These are phyloP conservation scores for Acropora yongei DNA, from an alignment of 64 coral and sea anemone species.

Conservation along the genomic window DNA sequence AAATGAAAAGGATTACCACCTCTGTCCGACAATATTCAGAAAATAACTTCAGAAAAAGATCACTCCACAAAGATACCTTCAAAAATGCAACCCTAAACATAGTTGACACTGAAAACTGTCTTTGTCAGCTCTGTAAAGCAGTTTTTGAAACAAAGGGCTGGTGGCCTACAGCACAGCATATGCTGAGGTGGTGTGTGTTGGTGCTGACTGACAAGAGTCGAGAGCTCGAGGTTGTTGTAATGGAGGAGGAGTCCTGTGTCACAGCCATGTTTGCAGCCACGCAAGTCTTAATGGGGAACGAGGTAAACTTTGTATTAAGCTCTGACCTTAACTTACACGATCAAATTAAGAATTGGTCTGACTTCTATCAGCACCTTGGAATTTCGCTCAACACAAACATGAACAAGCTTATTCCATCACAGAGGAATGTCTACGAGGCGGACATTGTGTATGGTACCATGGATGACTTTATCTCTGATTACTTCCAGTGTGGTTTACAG, in stretches of 20 bases:
- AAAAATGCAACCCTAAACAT: background rate
- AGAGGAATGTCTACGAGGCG: background rate
- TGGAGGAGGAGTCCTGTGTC: conserved; percentile 7
- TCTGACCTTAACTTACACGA: background rate
- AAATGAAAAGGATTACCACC: background rate
- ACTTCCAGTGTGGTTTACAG: background rate
- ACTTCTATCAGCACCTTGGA: conserved; percentile 6
- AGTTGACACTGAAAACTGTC: background rate
- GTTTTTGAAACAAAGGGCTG: conserved; percentile 2
- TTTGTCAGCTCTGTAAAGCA: background rate
- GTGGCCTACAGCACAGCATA: conserved; percentile 1
- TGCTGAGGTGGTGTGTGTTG: conserved; percentile 1
- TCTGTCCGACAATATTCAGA: background rate
- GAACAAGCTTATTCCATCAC: background rate
- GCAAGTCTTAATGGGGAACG: background rate
- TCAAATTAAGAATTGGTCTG: conserved; percentile 4
- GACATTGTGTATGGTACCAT: conserved; percentile 20
- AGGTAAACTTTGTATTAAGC: background rate
- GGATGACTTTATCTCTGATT: conserved; percentile 7
- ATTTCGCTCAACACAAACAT: conserved; percentile 5
- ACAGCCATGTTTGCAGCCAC: conserved; percentile 14
- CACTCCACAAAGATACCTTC: background rate
- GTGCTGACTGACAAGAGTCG: background rate
- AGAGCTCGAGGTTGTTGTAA: background rate
- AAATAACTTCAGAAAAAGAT: background rate